phyloP scores from a whole-genome alignment of 2,113 vertebrate species.

The Hippotragus niger region DNA sequence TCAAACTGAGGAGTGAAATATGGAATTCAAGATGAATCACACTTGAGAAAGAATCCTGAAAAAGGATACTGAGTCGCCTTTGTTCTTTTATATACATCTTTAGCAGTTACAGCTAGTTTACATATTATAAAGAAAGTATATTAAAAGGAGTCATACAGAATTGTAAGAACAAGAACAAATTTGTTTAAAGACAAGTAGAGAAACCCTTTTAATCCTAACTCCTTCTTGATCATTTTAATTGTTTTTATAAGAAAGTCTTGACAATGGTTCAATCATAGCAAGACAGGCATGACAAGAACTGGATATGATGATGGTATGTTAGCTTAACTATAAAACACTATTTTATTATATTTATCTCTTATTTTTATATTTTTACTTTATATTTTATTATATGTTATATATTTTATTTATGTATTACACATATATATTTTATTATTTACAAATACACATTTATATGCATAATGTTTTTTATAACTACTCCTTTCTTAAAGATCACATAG shows the following conservation, averaged over 20 bases:
- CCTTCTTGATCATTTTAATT: background rate
- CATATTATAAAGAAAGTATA: background rate
- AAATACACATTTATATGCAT: background rate
- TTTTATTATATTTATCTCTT: background rate
- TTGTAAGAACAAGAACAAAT: background rate
- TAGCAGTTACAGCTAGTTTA: background rate
- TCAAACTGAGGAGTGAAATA: conserved; percentile 22
- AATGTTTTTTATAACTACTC: background rate
- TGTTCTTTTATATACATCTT: background rate
- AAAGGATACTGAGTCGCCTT: background rate
- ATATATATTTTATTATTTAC: background rate
- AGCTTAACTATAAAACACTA: background rate
- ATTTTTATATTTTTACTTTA: background rate
- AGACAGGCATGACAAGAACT: background rate
- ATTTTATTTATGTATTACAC: background rate
- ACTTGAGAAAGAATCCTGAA: background rate
- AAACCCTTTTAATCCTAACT: background rate
- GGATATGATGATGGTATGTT: background rate
- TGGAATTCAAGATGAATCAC: background rate
- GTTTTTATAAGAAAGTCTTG: background rate
- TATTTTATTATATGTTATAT: background rate
- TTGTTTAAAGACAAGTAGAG: background rate
- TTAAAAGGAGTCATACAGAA: background rate
- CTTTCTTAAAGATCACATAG: background rate
- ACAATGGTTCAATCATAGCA: background rate